phyloP scores from a whole-genome alignment of 2,888 invertebrate species.

The Drosophila paramelanica region DNA sequence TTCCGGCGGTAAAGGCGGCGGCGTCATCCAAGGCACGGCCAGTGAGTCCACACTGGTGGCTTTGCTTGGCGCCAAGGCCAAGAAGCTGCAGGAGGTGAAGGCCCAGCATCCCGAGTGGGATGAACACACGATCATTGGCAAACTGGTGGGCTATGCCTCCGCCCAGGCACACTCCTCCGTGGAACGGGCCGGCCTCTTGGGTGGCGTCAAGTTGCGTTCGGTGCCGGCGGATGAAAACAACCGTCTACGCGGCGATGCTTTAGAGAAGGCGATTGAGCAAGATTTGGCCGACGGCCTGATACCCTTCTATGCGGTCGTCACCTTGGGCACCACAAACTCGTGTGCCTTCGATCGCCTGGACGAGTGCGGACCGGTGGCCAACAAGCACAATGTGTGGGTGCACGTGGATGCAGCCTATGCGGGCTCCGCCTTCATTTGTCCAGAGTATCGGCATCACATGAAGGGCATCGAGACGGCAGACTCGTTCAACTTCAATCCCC shows the following conservation, averaged over 20 bases:
- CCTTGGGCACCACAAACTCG: constrained; percentile 97
- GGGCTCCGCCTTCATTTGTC: constrained; percentile 97
- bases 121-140: constrained; percentile 90
- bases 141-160: constrained; percentile 94
- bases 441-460: constrained; percentile 96
- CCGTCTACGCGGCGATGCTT: constrained; percentile 90
- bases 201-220: constrained; percentile 92
- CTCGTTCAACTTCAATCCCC: constrained; percentile 99
- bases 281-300: constrained; percentile 95
- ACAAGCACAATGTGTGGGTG: constrained; percentile 92
- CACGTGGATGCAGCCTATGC: constrained; percentile 99
- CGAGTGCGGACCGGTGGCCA: constrained; percentile 96
- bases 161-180: constrained; percentile 97
- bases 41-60: constrained; percentile 97
- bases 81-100: constrained; percentile 89
- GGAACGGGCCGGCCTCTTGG: constrained; percentile 95
- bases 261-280: constrained; percentile 92
- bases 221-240: constrained; percentile 90
- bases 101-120: constrained; percentile 90
- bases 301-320: constrained; percentile 96
- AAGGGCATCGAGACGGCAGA: constrained; percentile 95
- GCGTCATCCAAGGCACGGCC: constrained; percentile 96
- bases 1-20: constrained; percentile 94
- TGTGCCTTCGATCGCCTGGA: constrained; percentile 96
- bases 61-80: constrained; percentile 94